Evolutionary conservation across 1,140 invertebrate species (phyloP).

Genomic region (Drosophila erecta): DNA sequence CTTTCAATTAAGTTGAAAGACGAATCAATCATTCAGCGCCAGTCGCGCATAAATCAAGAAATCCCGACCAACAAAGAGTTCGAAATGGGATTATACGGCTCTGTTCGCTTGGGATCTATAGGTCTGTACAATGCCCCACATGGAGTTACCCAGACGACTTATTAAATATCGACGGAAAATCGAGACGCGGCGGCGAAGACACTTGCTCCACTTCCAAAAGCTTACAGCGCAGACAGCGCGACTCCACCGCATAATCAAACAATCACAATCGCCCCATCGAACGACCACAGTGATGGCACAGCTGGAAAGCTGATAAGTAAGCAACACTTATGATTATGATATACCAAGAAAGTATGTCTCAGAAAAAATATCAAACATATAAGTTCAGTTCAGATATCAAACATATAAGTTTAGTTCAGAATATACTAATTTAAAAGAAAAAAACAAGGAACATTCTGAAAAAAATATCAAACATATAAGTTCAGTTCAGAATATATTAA

Average conservation of each 20-base stretch:
- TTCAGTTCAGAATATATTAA: no score
- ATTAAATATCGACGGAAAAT: constrained; percentile 8
- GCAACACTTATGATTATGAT: no score
- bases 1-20: constrained; percentile 46
- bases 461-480: no score
- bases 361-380: no score
- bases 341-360: not conserved
- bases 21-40: constrained; percentile 31
- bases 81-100: not conserved
- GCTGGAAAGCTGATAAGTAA: no score
- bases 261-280: not conserved
- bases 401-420: no score
- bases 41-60: constrained; percentile 21
- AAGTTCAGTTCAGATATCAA: no score
- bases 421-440: no score
- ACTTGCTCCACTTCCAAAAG: constrained; percentile 69
- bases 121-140: not conserved
- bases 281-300: constrained; percentile 3
- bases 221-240: constrained; percentile 71
- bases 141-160: not conserved
- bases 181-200: constrained; percentile 38
- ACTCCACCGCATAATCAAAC: constrained; percentile 44
- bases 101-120: not conserved
- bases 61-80: not conserved
- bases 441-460: no score